These are phyloP conservation scores for Tortricodes alternella DNA, from an alignment of 2,888 invertebrate genomes.

Conservation along the genomic window DNA sequence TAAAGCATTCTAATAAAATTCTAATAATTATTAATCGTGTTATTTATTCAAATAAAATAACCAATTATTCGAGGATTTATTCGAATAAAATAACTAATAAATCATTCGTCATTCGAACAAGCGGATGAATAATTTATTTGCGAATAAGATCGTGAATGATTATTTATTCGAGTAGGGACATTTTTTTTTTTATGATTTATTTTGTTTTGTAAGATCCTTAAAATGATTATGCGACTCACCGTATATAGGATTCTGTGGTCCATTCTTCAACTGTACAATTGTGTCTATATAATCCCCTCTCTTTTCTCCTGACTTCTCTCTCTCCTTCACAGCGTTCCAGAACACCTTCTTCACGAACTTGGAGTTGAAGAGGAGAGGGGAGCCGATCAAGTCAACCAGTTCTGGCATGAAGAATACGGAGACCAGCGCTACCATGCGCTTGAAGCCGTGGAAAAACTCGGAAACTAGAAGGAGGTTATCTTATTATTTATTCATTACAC, in stretches of 20 bases:
- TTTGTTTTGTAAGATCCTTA: too few species aligned
- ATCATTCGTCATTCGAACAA: too few species aligned
- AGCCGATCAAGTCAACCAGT: constrained; percentile 37
- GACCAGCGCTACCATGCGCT: constrained; percentile 41
- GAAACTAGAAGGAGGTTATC: constrained; percentile 31
- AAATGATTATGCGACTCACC: constrained; percentile 36
- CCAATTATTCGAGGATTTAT: too few species aligned
- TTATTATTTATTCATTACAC: background rate
- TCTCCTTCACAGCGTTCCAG: constrained; percentile 36
- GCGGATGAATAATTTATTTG: too few species aligned
- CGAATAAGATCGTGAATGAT: too few species aligned
- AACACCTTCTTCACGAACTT: constrained; percentile 38
- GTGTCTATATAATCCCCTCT: constrained; percentile 42
- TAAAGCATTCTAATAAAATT: too few species aligned
- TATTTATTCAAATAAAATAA: too few species aligned
- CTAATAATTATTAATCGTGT: too few species aligned
- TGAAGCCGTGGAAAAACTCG: constrained; percentile 39
- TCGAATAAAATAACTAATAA: too few species aligned
- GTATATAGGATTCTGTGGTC: constrained; percentile 37
- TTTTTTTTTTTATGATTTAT: too few species aligned
- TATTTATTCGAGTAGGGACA: too few species aligned
- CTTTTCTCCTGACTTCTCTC: constrained; percentile 36
- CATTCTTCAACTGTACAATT: constrained; percentile 39
- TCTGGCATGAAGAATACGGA: constrained; percentile 42
- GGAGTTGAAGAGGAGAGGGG: constrained; percentile 36